Percentiles rank a stretch among this genome's conserved stretches.
Conservation (phyloP, 2,113 vertebrate genomes). For the Leptobrachium leishanense region DNA sequence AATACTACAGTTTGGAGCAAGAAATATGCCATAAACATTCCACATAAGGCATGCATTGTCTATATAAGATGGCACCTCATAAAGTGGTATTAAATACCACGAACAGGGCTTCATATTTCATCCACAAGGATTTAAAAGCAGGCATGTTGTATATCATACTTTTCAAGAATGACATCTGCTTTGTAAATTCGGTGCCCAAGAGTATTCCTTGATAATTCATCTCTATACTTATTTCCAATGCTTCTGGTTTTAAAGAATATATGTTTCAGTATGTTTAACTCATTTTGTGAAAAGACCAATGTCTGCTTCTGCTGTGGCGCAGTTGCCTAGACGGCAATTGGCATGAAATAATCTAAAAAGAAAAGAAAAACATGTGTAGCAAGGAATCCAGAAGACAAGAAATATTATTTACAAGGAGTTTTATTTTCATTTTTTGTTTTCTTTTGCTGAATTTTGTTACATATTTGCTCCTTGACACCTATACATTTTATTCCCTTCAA, state of each 20-base stretch:
- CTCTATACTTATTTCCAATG: slow-evolving; percentile 77
- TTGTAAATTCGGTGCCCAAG: slow-evolving; percentile 83
- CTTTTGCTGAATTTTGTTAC: too few relatives aligned
- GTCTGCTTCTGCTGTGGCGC: slow-evolving; percentile 78
- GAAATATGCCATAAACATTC: slow-evolving; percentile 82
- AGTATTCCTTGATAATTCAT: slow-evolving; percentile 84
- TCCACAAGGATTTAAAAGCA: slow-evolving; percentile 82
- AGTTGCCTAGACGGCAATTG: slow-evolving; percentile 86
- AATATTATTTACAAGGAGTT: too few relatives aligned
- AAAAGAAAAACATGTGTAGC: too few relatives aligned
- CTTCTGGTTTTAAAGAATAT: slow-evolving; percentile 77
- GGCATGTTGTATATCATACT: slow-evolving; percentile 85
- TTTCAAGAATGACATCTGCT: slow-evolving; percentile 97
- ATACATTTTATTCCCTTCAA: too few relatives aligned
- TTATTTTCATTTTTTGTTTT: too few relatives aligned
- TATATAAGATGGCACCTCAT: slow-evolving; percentile 88
- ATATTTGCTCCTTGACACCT: too few relatives aligned
- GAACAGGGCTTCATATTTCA: slow-evolving; percentile 85
- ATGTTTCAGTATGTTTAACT: slow-evolving; percentile 79
- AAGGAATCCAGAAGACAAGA: too few relatives aligned
- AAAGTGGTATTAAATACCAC: slow-evolving; percentile 94
- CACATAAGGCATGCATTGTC: slow-evolving; percentile 79
- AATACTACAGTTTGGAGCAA: slow-evolving; percentile 83
- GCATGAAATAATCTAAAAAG: slow-evolving; percentile 65
- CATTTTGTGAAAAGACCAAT: slow-evolving; percentile 83